phyloP scores from a whole-genome alignment of 2,113 vertebrate genomes.

The Anseranas semipalmata region DNA sequence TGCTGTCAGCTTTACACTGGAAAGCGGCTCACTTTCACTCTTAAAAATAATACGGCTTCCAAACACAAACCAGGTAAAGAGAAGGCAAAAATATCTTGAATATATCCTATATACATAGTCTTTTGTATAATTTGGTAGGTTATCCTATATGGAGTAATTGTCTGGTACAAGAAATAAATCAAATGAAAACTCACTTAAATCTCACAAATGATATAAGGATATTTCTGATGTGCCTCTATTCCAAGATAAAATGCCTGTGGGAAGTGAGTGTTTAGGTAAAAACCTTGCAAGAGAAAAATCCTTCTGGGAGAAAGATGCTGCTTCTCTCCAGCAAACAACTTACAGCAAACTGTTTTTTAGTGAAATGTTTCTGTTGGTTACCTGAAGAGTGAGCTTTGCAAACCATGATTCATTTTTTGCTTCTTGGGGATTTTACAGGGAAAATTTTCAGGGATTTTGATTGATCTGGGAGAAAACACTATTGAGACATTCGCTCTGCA shows the following conservation, averaged over 20 bases:
- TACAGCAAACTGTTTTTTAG: background rate
- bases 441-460: background rate
- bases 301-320: slow-evolving; percentile 6
- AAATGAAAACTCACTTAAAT: background rate
- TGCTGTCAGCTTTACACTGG: background rate
- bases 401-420: background rate
- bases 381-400: background rate
- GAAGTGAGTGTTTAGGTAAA: slow-evolving; percentile 25
- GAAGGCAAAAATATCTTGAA: fast-evolving
- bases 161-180: background rate
- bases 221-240: background rate
- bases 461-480: background rate
- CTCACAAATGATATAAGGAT: background rate
- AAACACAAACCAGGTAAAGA: background rate
- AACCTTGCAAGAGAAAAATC: background rate
- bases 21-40: background rate
- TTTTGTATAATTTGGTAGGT: background rate
- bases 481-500: background rate
- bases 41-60: background rate
- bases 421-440: background rate
- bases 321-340: background rate
- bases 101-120: fast-evolving
- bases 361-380: background rate
- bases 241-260: background rate
- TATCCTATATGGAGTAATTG: background rate